phyloP scores from a whole-genome alignment of 2,113 vertebrate genomes.

The Tachycineta bicolor region DNA sequence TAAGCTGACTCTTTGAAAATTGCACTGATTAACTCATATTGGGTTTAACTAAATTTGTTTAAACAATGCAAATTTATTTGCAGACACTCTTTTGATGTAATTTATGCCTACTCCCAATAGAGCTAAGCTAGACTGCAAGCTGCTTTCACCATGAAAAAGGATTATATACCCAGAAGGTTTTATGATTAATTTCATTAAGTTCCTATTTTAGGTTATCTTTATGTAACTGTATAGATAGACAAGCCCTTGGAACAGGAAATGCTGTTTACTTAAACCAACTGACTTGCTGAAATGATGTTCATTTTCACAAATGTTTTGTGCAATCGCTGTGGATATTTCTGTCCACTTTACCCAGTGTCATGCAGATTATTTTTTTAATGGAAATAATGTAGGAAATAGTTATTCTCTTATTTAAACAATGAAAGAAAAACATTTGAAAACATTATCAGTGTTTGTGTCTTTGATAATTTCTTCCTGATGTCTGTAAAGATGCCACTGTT shows the following conservation, averaged over 20 bases:
- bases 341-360: neutral
- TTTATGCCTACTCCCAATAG: slow-evolving; percentile 2
- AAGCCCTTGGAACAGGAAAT: neutral
- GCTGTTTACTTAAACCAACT: neutral
- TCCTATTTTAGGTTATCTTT: slow-evolving; percentile 23
- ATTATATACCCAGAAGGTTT: slow-evolving; percentile 20
- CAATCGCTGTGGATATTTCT: neutral
- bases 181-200: slow-evolving; percentile 14
- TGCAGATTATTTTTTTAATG: neutral
- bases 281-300: neutral
- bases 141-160: slow-evolving; percentile 8
- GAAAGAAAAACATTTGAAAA: neutral
- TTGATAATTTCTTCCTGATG: neutral
- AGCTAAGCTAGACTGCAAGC: neutral
- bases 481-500: neutral
- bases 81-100: slow-evolving; percentile 24
- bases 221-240: neutral
- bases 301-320: neutral
- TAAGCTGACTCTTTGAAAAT: neutral
- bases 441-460: neutral
- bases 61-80: slow-evolving; percentile 50
- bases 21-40: slow-evolving; percentile 57
- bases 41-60: slow-evolving; percentile 54
- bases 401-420: neutral
- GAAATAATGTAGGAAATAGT: neutral